These are phyloP conservation scores for Phania funesta DNA, from an alignment of 2,888 invertebrate genomes.

Conservation along the genomic window DNA sequence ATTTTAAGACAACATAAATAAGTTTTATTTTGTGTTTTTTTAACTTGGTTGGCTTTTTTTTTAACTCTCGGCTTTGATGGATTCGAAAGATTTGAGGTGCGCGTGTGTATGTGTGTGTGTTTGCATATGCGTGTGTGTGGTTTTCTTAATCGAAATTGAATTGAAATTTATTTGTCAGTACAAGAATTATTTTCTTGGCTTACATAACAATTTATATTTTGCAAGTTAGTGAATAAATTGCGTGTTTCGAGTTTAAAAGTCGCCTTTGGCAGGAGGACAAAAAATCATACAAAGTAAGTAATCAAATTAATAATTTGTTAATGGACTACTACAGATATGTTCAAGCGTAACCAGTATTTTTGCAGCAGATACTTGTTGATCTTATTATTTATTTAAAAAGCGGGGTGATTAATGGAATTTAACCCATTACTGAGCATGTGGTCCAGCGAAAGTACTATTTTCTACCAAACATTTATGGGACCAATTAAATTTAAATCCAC, in stretches of 20 bases:
- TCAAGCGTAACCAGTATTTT: too few species aligned
- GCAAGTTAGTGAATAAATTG: conserved; percentile 52
- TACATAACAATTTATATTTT: conserved; percentile 24
- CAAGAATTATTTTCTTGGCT: background rate
- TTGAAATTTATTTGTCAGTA: background rate
- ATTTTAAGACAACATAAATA: conserved; percentile 37
- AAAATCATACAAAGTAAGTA: conserved; percentile 29
- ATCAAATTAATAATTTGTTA: conserved; percentile 58
- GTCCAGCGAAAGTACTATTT: too few species aligned
- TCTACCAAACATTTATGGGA: too few species aligned
- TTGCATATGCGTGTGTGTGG: conserved; percentile 10
- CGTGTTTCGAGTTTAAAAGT: conserved; percentile 38
- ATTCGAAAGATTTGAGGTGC: conserved; percentile 10
- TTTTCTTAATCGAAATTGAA: conserved; percentile 14
- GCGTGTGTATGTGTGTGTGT: background rate
- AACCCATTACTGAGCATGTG: too few species aligned
- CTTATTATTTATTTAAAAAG: too few species aligned
- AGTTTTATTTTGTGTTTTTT: background rate
- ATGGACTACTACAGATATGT: conserved; percentile 28
- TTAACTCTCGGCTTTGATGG: background rate
- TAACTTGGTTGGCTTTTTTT: background rate
- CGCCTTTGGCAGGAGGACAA: background rate
- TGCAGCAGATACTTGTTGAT: too few species aligned
- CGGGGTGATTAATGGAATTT: too few species aligned
- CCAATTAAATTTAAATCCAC: too few species aligned